These are phyloP conservation scores for Brachionus paranguensis DNA, from an alignment of 1,140 invertebrate genomes.

Conservation along the genomic window DNA sequence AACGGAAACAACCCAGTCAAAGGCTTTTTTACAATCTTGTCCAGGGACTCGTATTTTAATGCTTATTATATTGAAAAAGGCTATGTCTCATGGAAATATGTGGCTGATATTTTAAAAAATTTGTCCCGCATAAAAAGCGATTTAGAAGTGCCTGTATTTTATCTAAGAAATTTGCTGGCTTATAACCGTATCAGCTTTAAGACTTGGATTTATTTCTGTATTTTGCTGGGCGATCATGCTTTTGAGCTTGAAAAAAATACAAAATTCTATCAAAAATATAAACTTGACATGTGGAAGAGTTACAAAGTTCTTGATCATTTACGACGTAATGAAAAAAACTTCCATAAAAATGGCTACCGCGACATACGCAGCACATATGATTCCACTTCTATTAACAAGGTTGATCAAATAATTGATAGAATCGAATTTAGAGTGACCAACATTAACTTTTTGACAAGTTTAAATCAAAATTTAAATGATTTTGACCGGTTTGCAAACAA, in stretches of 20 bases:
- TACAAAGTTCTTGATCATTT: background rate
- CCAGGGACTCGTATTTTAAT: background rate
- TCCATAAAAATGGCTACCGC: background rate
- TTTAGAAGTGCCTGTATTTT: background rate
- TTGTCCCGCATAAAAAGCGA: background rate
- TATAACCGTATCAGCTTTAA: background rate
- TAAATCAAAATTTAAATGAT: background rate
- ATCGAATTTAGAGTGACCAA: background rate
- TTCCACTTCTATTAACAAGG: background rate
- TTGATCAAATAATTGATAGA: background rate
- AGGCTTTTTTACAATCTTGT: background rate
- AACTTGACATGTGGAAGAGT: background rate
- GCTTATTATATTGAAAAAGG: slow-evolving; percentile 11
- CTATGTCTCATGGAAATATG: slow-evolving; percentile 16
- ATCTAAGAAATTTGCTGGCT: background rate
- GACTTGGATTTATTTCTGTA: background rate
- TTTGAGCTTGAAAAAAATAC: background rate
- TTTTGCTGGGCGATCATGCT: background rate
- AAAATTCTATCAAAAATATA: background rate
- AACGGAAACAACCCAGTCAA: background rate
- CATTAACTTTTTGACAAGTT: background rate
- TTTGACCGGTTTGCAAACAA: background rate
- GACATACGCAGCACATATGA: slow-evolving; percentile 11
- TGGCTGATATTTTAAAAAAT: background rate
- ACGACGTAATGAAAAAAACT: background rate